Evolutionary conservation across 2,113 vertebrate genomes (phyloP), one percentile per base, ranked within the genome.

Genomic region (Lagopus muta): DNA sequence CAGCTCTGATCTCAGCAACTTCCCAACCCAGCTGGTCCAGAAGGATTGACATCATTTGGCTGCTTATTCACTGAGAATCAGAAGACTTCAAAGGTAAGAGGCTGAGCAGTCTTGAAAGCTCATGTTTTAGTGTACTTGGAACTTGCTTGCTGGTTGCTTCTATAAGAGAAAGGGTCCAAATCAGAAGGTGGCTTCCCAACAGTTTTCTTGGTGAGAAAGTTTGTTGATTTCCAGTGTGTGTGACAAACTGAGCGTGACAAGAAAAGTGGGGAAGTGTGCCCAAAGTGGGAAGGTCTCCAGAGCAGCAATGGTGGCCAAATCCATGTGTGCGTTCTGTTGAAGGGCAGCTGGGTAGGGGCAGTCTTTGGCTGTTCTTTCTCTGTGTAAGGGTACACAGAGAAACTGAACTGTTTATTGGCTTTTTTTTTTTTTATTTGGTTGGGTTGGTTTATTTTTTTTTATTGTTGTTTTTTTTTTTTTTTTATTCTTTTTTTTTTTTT

Each of bases 241-340:
- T 61, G 43, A 3, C 4, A 7, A 40, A 5, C 4, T 7, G 50
- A 34, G 20, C 5, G 1, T 1, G 34, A 38, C 32, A 61, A 0
- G 10, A 42, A 24, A 13, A 36, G 55, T 47, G 47, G 32, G 34
- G 24, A 89, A 52, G 2, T 20, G 18, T 5, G 55, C 19, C 52
- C 19, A n/a, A 17, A 55, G 77, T 15, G 1, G 2, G 52, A 28
- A 55, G 34, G 13, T 34, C 42, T 76, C 16, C 18, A 61, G 77
- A 52, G 36, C 18, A 67, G 38, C 17, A 16, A 1, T 5, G 45
- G 60, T 73, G 47, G 21, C 11, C 8, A 4, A 21, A 12, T n/a
- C 69, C 34, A 3, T 6, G 0, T 1, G 0, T 3, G 4, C 1
- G 62, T 52, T 84, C 27, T 89, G 62, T 15, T 10, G 14, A 22